These are phyloP conservation scores for Drosophila paramelanica DNA, from an alignment of 2,888 invertebrate species.

Conservation along the genomic window DNA sequence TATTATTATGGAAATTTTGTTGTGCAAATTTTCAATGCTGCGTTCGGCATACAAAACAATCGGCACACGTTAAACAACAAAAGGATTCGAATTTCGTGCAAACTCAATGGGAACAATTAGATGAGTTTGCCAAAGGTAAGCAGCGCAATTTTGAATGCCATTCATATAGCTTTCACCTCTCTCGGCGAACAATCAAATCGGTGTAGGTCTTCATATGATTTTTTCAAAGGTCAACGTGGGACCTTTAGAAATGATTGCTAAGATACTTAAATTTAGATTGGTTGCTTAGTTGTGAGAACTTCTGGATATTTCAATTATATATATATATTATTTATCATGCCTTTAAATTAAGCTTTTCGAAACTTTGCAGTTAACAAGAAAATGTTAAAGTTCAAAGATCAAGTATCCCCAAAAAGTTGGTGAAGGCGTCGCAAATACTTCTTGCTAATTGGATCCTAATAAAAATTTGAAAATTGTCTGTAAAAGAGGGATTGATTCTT, in stretches of 20 bases:
- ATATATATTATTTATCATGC: too few relatives aligned
- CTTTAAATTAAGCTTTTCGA: too few relatives aligned
- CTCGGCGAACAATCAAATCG: neutral
- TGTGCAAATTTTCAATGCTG: constrained; percentile 70
- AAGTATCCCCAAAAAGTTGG: constrained; percentile 6
- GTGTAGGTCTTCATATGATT: neutral
- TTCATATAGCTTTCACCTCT: constrained; percentile 6
- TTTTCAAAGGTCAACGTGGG: constrained; percentile 4
- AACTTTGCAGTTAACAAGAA: too few relatives aligned
- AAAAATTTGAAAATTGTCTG: constrained; percentile 1
- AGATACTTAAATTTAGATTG: neutral
- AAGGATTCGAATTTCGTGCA: constrained; percentile 43
- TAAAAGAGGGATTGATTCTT: constrained; percentile 11
- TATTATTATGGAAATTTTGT: constrained; percentile 67
- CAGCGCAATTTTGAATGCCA: constrained; percentile 34
- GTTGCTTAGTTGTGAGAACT: neutral
- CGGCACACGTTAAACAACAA: constrained; percentile 49
- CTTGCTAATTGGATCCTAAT: constrained; percentile 14
- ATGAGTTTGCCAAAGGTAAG: constrained; percentile 43
- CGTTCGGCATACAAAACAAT: constrained; percentile 69
- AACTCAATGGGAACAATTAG: constrained; percentile 54
- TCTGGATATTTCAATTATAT: neutral
- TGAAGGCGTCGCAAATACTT: constrained; percentile 2
- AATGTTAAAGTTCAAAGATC: neutral
- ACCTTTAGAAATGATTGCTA: neutral